Evolutionary conservation across 2,888 invertebrate species (phyloP).

Genomic region (Tetrapedia diversipes): DNA sequence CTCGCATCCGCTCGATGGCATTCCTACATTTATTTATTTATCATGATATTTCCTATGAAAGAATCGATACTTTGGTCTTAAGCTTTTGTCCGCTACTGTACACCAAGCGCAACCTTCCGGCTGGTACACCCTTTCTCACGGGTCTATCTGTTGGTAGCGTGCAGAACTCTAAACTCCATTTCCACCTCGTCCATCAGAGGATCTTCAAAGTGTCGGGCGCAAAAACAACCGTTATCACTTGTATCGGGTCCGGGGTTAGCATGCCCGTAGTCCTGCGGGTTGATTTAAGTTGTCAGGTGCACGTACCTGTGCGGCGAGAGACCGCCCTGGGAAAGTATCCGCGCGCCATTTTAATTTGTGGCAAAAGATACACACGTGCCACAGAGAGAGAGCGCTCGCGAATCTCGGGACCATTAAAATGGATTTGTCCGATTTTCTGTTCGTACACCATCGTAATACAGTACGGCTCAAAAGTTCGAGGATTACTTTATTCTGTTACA

Average conservation of each 20-base stretch:
- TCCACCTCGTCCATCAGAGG: conserved; percentile 1
- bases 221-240: conserved; percentile 5
- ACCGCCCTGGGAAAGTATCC: neutral
- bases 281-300: conserved; percentile 25
- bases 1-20: too few relatives aligned
- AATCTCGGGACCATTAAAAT: conserved; percentile 44
- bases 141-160: too few relatives aligned
- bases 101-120: too few relatives aligned
- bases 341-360: conserved; percentile 31
- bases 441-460: neutral
- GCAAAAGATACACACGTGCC: neutral
- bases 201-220: neutral
- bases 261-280: conserved; percentile 9
- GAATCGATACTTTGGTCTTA: too few relatives aligned
- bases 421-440: conserved; percentile 42
- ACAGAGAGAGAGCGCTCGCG: neutral
- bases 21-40: too few relatives aligned
- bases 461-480: too few relatives aligned
- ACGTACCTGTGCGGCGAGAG: neutral
- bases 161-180: neutral
- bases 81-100: too few relatives aligned
- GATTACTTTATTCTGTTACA: too few relatives aligned
- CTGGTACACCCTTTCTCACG: too few relatives aligned
- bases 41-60: too few relatives aligned
- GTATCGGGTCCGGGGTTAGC: conserved; percentile 4